Evolutionary conservation across 2,888 invertebrate genomes (phyloP).

Genomic region (Sarcophaga carnaria): DNA sequence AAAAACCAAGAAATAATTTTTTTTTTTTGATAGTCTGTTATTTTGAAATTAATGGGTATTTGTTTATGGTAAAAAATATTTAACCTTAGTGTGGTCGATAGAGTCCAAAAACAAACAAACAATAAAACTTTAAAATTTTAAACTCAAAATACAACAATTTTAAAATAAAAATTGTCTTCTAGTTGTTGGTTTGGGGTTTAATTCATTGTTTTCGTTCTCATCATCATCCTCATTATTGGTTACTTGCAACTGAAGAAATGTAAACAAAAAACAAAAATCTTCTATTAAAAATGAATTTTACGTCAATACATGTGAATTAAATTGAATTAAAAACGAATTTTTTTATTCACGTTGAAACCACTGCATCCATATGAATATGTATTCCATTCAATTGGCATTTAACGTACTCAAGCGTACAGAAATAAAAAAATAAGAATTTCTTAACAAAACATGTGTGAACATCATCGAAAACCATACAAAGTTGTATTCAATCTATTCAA

Average conservation of each 20-base stretch:
- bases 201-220: conserved; percentile 5
- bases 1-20: conserved; percentile 22
- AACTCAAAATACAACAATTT: too few relatives aligned
- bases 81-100: conserved; percentile 30
- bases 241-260: conserved; percentile 46
- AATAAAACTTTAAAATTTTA: neutral
- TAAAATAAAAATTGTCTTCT: too few relatives aligned
- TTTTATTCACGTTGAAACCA: conserved; percentile 50
- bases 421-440: neutral
- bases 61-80: conserved; percentile 36
- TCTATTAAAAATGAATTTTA: conserved; percentile 49
- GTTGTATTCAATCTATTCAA: conserved; percentile 15
- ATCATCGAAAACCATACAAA: conserved; percentile 23
- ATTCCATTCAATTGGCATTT: neutral
- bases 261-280: conserved; percentile 37
- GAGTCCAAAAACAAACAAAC: neutral
- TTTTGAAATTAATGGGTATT: conserved; percentile 51
- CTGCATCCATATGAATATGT: neutral
- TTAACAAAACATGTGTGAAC: neutral
- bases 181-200: conserved; percentile 22
- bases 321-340: conserved; percentile 56
- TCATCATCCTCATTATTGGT: conserved; percentile 27
- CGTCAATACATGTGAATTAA: conserved; percentile 50
- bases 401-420: neutral
- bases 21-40: conserved; percentile 36